Conservation (phyloP, 2,113 vertebrate species). For the Ammodytes dubius region DNA sequence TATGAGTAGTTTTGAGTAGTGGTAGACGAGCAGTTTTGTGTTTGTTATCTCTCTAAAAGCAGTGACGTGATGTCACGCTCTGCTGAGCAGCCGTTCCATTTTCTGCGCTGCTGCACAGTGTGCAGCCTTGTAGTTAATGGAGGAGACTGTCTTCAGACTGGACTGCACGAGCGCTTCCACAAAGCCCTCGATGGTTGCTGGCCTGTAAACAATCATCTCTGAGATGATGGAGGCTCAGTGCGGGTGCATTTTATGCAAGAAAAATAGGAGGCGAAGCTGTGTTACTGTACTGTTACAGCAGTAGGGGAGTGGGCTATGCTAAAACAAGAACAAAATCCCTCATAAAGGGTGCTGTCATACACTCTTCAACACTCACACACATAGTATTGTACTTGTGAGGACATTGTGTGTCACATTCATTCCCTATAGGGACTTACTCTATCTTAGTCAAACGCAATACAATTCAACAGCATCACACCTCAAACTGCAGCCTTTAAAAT, state of each 20-base stretch:
- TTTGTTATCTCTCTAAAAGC: constrained; percentile 56
- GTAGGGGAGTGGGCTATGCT: not conserved
- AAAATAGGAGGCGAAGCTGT: constrained; percentile 6
- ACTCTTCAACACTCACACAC: not conserved
- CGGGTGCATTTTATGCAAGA: constrained; percentile 5
- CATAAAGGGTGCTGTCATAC: not conserved
- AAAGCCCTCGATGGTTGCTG: not conserved
- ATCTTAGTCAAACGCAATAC: not conserved
- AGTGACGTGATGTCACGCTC: constrained; percentile 58
- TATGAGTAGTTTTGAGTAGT: constrained; percentile 37
- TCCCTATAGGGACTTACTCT: not conserved
- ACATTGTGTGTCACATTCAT: not conserved
- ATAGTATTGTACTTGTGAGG: not conserved
- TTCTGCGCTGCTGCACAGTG: constrained; percentile 63
- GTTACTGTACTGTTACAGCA: not conserved
- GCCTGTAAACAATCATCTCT: constrained; percentile 19
- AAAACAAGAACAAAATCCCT: constrained; percentile 8
- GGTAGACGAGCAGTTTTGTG: constrained; percentile 52
- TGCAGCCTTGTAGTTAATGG: constrained; percentile 46
- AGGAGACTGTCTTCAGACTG: constrained; percentile 42
- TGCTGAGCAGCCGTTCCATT: constrained; percentile 61
- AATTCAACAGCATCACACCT: not conserved
- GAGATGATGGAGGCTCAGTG: constrained; percentile 3
- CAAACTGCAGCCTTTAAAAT: not conserved
- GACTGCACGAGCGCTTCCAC: constrained; percentile 16